Conservation (phyloP, 37 sponge, comb jelly and placozoan species). For the Lycopodina hypogea region DNA sequence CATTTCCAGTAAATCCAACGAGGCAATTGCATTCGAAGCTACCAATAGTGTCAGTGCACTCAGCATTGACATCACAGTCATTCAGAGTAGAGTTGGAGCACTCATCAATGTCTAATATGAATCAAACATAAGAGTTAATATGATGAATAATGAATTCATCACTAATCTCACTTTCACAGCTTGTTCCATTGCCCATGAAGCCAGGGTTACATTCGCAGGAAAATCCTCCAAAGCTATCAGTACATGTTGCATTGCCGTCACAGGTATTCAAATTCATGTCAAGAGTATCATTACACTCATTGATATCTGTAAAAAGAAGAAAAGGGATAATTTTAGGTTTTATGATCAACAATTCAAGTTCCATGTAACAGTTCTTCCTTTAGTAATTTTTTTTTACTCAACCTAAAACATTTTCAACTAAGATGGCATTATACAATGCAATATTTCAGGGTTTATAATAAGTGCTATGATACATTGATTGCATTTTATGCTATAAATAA, state of each 20-base stretch:
- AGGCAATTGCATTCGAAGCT: conserved; percentile 42
- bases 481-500: too few relatives aligned
- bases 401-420: too few relatives aligned
- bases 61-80: conserved; percentile 26
- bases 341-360: too few relatives aligned
- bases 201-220: conserved; percentile 35
- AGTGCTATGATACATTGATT: too few relatives aligned
- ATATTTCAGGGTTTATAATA: too few relatives aligned
- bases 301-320: background rate
- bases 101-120: conserved; percentile 46
- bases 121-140: background rate
- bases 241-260: conserved; percentile 32
- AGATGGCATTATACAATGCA: too few relatives aligned
- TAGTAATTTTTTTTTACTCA: too few relatives aligned
- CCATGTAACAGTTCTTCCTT: too few relatives aligned
- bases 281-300: conserved; percentile 15
- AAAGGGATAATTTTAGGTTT: too few relatives aligned
- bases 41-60: conserved; percentile 37
- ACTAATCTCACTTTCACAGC: conserved; percentile 25
- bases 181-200: conserved; percentile 28
- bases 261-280: background rate
- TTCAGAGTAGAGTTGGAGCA: conserved; percentile 21
- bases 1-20: conserved; percentile 44
- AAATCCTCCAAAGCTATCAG: conserved; percentile 42
- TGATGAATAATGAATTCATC: background rate